Evolutionary conservation across 2,797 vertebrate genomes (phyloP), one percentile per base, ranked within the genome.

Genomic region (Chelon auratus): DNA sequence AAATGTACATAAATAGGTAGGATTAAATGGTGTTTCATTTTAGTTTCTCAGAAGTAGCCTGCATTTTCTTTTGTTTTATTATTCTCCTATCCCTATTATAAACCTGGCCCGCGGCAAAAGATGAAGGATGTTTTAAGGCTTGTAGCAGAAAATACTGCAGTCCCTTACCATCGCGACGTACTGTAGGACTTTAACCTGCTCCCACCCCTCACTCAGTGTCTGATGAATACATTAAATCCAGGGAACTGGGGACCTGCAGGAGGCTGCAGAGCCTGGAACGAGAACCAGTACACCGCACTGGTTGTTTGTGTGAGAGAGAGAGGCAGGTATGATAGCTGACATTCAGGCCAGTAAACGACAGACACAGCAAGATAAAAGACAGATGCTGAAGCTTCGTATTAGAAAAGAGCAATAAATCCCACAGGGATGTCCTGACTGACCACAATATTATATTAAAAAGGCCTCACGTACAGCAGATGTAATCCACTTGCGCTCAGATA

Each of bases 81-180:
- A 26, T 26, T 26, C 24, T 42, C 54, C 26, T 54, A 62, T 77
- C 60, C 51, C 57, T 56, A 37, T 71, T 72, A 72, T 50, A 77
- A 59, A 62, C 47, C 70, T 59, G 50, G 72, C 67, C 64, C 18
- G 59, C 1, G 11, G 70, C 68, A 37, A 77, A 72, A 82, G 50
- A 76, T 12, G 45, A 83, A 86, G 58, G 80, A 68, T 76, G 61
- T 82, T 74, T 70, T 72, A 79, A 82, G 82, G 80, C 78, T 76
- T 84, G 84, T 82, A 82, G 78, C 77, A 75, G 66, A 87, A 87
- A 88, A 85, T 81, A 72, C 87, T 89, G 89, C 88, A 90, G 88
- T 87, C 81, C 62, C 78, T 87, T 87, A 83, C 85, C 87, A 63
- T 77, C 87, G 63, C 74, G 81, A 86, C 72, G 78, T 86, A 81